phyloP scores from a whole-genome alignment of 2,888 invertebrate species.

The Agriopis marginaria region DNA sequence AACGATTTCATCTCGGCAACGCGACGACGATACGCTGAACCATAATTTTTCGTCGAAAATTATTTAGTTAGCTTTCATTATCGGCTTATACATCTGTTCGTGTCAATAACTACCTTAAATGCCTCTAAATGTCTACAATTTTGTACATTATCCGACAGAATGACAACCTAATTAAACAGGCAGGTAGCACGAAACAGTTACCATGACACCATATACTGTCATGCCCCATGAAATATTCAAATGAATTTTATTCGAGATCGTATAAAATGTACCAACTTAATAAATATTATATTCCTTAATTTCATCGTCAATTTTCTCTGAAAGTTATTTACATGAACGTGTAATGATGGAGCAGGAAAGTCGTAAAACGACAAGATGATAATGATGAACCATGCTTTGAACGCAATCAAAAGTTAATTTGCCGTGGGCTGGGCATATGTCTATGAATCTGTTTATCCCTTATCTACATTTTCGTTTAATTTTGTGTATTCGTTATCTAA shows the following conservation, averaged over 20 bases:
- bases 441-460: background rate
- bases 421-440: background rate
- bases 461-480: background rate
- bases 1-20: constrained; percentile 25
- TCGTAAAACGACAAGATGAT: constrained; percentile 27
- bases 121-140: constrained; percentile 9
- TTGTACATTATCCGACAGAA: constrained; percentile 12
- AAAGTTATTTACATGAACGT: constrained; percentile 26
- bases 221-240: constrained; percentile 6
- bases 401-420: constrained; percentile 29
- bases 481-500: too few relatives aligned
- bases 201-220: background rate
- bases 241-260: background rate
- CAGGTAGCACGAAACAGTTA: constrained; percentile 6
- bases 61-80: constrained; percentile 17
- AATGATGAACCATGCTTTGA: constrained; percentile 23
- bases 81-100: constrained; percentile 7
- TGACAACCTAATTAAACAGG: constrained; percentile 12
- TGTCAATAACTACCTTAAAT: constrained; percentile 15
- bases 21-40: constrained; percentile 8
- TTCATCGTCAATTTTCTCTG: constrained; percentile 23
- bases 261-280: background rate
- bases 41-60: constrained; percentile 19
- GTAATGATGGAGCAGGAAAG: constrained; percentile 17
- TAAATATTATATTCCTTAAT: constrained; percentile 14